These are phyloP conservation scores for Lethocerus indicus DNA, from an alignment of 1,140 invertebrate species.

Conservation along the genomic window DNA sequence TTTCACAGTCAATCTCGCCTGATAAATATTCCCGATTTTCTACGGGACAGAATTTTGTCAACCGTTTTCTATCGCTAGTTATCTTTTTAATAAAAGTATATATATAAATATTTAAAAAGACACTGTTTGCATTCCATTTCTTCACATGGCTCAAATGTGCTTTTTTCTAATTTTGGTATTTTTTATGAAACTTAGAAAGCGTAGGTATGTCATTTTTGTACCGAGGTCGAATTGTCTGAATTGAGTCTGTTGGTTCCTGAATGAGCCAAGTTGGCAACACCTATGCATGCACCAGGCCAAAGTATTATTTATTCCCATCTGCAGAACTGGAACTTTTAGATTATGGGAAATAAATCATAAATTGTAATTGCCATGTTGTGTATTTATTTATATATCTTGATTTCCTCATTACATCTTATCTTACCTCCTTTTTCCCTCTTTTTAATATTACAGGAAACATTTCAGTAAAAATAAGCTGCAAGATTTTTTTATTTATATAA, in stretches of 20 bases:
- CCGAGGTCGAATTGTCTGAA: conserved; percentile 1
- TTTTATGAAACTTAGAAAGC: conserved; percentile 7
- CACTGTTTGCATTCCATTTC: conserved; percentile 13
- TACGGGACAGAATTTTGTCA: conserved; percentile 5
- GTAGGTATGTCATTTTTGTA: conserved; percentile 11
- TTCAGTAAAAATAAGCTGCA: no score
- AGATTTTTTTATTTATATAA: no score
- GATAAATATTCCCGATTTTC: conserved; percentile 1
- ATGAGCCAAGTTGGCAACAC: conserved; percentile 3
- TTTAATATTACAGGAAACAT: no score
- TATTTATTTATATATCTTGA: conserved; percentile 4
- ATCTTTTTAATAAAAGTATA: conserved; percentile 12
- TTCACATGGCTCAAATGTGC: conserved; percentile 12
- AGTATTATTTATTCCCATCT: conserved; percentile 17
- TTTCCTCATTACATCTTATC: no score
- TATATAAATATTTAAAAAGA: conserved; percentile 12
- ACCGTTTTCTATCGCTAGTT: conserved; percentile 7
- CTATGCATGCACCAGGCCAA: conserved; percentile 15
- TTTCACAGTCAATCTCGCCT: conserved; percentile 3
- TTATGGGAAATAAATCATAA: conserved; percentile 13
- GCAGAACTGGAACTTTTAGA: conserved; percentile 14
- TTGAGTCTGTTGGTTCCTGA: conserved; percentile 3
- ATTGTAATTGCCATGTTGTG: neutral
- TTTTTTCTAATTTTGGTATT: conserved; percentile 11
- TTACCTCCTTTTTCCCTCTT: no score